These are phyloP conservation scores for Cremastinae sp. DNA, from an alignment of 2,888 invertebrate genomes.

Conservation along the genomic window DNA sequence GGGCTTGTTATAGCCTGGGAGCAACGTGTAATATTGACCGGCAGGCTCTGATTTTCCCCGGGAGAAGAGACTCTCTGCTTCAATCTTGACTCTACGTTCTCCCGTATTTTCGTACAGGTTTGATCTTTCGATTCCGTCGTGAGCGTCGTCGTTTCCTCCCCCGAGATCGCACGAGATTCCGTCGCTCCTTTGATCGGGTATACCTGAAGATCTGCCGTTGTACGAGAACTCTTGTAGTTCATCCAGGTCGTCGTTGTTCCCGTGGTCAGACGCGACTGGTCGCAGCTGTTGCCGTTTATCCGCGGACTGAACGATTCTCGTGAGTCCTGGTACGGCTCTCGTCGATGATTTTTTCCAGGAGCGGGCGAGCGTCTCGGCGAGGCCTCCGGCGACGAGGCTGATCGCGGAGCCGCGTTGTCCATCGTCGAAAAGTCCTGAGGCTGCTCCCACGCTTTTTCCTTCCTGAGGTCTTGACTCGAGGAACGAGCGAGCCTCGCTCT, in stretches of 20 bases:
- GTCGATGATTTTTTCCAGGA: slow-evolving; percentile 67
- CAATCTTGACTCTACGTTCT: slow-evolving; percentile 16
- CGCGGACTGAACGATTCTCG: slow-evolving; percentile 64
- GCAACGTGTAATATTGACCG: slow-evolving; percentile 72
- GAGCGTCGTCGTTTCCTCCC: background rate
- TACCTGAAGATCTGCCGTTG: slow-evolving; percentile 64
- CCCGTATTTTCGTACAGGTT: slow-evolving; percentile 11
- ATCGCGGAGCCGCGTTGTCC: slow-evolving; percentile 2
- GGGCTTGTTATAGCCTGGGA: slow-evolving; percentile 76
- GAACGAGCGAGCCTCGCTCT: slow-evolving; percentile 43
- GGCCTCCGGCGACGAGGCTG: slow-evolving; percentile 49
- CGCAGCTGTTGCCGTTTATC: slow-evolving; percentile 61
- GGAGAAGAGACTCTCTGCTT: slow-evolving; percentile 36
- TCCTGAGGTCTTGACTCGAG: slow-evolving; percentile 7
- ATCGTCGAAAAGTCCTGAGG: slow-evolving; percentile 1
- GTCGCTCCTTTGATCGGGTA: slow-evolving; percentile 37
- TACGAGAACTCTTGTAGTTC: slow-evolving; percentile 50
- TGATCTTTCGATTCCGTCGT: slow-evolving; percentile 4
- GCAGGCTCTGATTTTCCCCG: slow-evolving; percentile 38
- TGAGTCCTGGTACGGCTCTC: slow-evolving; percentile 70
- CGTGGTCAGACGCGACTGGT: slow-evolving; percentile 63
- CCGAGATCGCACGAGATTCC: background rate
- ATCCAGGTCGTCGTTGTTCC: slow-evolving; percentile 55
- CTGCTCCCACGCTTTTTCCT: background rate
- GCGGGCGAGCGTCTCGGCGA: slow-evolving; percentile 65